Base-by-base conservation (phyloP, 2,797 vertebrate species). In the Macroramphosus scolopax region DNA sequence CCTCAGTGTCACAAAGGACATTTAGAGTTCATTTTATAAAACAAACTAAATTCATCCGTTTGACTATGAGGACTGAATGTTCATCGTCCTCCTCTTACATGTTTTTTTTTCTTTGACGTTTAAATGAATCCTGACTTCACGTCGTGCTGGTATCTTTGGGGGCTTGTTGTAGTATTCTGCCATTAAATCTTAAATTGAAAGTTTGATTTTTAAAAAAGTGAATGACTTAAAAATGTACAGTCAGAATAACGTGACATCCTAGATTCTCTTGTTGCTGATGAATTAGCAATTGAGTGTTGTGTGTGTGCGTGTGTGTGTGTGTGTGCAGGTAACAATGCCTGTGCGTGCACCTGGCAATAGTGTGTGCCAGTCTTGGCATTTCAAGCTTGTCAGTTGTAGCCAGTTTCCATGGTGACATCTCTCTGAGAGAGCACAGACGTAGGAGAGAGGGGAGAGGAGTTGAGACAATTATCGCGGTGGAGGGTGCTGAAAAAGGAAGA, bases 321-420 rank as follows among this genome's bases (percentile, higher is more conserved):
- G 26, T 20, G 42, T 41, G 18, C 57, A 43, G 22, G 20, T 39
- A 42, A 37, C n/a, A n/a, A 10, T 39, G 8, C 8, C 17, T 3
- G 3, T 46, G 37, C 1, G 3, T 17, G 33, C 7, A 11, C 53
- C 39, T 66, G 75, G 83, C 72, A 73, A 78, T 66, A 70, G 72
- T 80, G 77, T 54, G 75, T 81, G 83, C 72, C 83, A 83, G 57
- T 70, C 42, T 51, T 80, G 63, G 64, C 51, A 76, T 83, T 82
- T 82, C 61, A 67, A 75, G 78, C 75, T 78, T 72, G 83, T 87
- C 86, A 82, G 83, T 89, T 89, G 87, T 89, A 86, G 76, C 83
- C 86, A 89, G 90, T 92, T 92, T 90, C 90, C 87, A 92, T 91
- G 85, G 89, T 50, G 89, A 92, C 89, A 26, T 48, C 43, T 80